A percentile compares a stretch with the other conserved stretches of the same genome.
Conservation (phyloP, 2,888 invertebrate genomes). For the Bruchidius siliquastri region DNA sequence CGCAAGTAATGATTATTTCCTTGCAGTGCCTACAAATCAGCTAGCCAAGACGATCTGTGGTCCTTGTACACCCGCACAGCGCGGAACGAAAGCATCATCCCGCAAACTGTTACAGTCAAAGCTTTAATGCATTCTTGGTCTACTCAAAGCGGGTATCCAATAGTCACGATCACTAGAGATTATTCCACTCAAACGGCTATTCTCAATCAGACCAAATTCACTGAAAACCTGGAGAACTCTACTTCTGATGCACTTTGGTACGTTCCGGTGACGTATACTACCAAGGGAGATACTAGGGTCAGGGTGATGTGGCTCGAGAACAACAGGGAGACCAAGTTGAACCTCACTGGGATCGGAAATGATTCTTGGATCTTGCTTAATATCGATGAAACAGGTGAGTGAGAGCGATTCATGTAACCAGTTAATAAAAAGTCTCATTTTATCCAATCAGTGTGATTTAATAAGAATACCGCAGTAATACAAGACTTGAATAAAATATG, state of each 20-base stretch:
- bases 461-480: too few relatives aligned
- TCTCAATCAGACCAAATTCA: slow-evolving; percentile 50
- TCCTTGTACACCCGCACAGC: slow-evolving; percentile 48
- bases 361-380: slow-evolving; percentile 59
- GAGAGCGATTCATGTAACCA: not conserved
- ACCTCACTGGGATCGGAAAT: slow-evolving; percentile 31
- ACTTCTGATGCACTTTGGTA: slow-evolving; percentile 50
- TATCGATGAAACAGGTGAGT: slow-evolving; percentile 54
- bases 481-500: too few relatives aligned
- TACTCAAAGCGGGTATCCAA: slow-evolving; percentile 65
- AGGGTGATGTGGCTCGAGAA: slow-evolving; percentile 35
- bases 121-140: slow-evolving; percentile 70
- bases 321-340: slow-evolving; percentile 29
- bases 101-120: slow-evolving; percentile 51
- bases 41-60: slow-evolving; percentile 66
- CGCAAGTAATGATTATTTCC: too few relatives aligned
- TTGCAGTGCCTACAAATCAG: slow-evolving; percentile 55
- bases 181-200: slow-evolving; percentile 48
- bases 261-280: slow-evolving; percentile 55
- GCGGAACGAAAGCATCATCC: slow-evolving; percentile 34
- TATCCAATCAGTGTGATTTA: too few relatives aligned
- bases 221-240: slow-evolving; percentile 25
- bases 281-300: slow-evolving; percentile 26
- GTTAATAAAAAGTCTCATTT: too few relatives aligned
- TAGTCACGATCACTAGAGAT: slow-evolving; percentile 56